These are phyloP conservation scores for Pseudopleuronectes americanus DNA, from an alignment of 2,797 vertebrate species.

Conservation along the genomic window DNA sequence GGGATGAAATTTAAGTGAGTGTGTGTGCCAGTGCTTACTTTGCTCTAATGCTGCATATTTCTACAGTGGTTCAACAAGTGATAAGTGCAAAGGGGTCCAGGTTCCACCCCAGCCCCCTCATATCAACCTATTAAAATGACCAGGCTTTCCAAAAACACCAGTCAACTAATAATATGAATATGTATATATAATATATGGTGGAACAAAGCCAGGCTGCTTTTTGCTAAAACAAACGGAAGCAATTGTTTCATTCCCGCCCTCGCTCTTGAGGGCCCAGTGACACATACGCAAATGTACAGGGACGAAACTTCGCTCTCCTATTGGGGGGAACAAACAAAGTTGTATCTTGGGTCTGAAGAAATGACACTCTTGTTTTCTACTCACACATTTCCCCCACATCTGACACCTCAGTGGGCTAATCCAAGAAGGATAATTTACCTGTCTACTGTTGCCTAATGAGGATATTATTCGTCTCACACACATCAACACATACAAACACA, in stretches of 20 bases:
- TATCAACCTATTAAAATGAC: not conserved
- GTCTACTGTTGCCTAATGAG: conserved; percentile 21
- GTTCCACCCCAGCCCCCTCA: not conserved
- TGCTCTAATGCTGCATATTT: conserved; percentile 41
- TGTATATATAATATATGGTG: too few species aligned
- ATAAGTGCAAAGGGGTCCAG: not conserved
- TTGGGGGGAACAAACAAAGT: too few species aligned
- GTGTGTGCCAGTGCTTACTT: conserved; percentile 8
- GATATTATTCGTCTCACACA: conserved; percentile 26
- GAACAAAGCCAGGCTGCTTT: too few species aligned
- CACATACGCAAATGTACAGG: too few species aligned
- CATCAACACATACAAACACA: conserved; percentile 9
- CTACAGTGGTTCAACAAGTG: conserved; percentile 1
- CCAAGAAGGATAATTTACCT: conserved; percentile 14
- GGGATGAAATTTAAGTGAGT: conserved; percentile 6
- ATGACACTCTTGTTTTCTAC: not conserved
- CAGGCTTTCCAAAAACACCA: not conserved
- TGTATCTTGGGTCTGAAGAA: too few species aligned
- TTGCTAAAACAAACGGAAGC: too few species aligned
- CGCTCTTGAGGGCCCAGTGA: too few species aligned
- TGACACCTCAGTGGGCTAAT: conserved; percentile 14
- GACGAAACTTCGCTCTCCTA: too few species aligned
- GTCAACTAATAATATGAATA: not conserved
- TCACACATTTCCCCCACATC: conserved; percentile 1
- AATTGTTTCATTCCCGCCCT: too few species aligned